Evolutionary conservation across 1,140 invertebrate genomes (phyloP).

Genomic region (Caerostris extrusa): DNA sequence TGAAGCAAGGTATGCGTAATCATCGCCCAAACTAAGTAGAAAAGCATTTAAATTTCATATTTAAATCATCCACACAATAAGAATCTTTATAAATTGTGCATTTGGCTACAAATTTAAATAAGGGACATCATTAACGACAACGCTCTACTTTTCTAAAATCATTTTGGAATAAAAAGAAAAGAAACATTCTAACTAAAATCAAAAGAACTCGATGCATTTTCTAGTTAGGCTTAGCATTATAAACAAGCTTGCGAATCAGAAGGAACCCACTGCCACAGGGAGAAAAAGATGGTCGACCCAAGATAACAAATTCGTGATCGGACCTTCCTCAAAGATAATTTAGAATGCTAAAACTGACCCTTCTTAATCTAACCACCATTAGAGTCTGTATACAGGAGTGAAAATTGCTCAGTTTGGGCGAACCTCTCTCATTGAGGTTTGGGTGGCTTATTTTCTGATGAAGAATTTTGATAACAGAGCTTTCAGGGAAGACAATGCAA

Average conservation of each 20-base stretch:
- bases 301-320: constrained; percentile 59
- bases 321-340: constrained; percentile 43
- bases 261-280: constrained; percentile 7
- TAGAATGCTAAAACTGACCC: constrained; percentile 1
- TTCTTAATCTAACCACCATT: constrained; percentile 58
- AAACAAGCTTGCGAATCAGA: constrained; percentile 17
- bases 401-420: not conserved
- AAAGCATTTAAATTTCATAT: not conserved
- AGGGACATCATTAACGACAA: not conserved
- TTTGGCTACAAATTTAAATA: not conserved
- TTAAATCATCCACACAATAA: not conserved
- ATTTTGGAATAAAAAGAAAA: not conserved
- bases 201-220: not conserved
- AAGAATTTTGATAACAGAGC: not conserved
- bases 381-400: constrained; percentile 22
- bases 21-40: too few species aligned
- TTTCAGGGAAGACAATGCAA: not conserved
- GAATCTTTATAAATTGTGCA: not conserved
- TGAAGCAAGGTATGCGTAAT: too few species aligned
- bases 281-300: not conserved
- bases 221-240: not conserved
- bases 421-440: not conserved
- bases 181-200: too few species aligned
- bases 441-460: not conserved
- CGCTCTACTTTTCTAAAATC: not conserved